Evolutionary conservation across 37 sponge, comb jelly and placozoan genomes (phyloP), one percentile per base, ranked within the genome.

Genomic region (Lycopodina hypogea): DNA sequence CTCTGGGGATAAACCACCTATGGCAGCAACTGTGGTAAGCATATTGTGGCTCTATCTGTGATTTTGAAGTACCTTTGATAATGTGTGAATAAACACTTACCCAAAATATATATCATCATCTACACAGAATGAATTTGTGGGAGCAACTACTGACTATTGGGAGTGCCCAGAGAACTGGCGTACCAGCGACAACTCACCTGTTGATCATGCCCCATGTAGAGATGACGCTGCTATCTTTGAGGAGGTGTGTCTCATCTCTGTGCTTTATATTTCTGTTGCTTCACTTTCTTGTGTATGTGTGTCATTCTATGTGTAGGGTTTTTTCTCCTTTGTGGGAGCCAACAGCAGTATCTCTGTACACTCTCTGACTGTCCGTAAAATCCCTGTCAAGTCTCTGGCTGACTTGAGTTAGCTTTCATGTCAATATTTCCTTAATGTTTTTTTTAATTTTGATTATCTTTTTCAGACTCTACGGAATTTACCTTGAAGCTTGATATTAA

Each of bases 131-230:
- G 67, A 71, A 28, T 88, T 88, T 42, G 33, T 88, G 56, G 89
- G 88, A 35, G 83, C 59, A 3, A 24, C 37, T 22, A 37, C 65
- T 48, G 62, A 71, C 55, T 71, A 40, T 28, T 90, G 90, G 90
- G 90, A 90, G 59, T 81, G 81, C 71, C 29, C 77, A 0, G 50
- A 80, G 38, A 90, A 90, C 81, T 90, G 90, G 90, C 23, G 1
- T 34, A 84, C 71, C 12, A 33, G 6, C 2, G 82, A 84, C 32
- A 41, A 57, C 23, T 22, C 23, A 12, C 37, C 72, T 65, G 76
- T 73, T 15, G 57, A 29, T 3, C 38, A 19, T 21, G 68, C 85
- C 28, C 90, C 90, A 1, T 90, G 85, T 84, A 78, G 85, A 40
- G 69, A 9, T 23, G 85, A 90, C 42, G 71, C 0, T 1, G 85